phyloP scores from a whole-genome alignment of 2,888 invertebrate species.

The Metacarcinus magister region DNA sequence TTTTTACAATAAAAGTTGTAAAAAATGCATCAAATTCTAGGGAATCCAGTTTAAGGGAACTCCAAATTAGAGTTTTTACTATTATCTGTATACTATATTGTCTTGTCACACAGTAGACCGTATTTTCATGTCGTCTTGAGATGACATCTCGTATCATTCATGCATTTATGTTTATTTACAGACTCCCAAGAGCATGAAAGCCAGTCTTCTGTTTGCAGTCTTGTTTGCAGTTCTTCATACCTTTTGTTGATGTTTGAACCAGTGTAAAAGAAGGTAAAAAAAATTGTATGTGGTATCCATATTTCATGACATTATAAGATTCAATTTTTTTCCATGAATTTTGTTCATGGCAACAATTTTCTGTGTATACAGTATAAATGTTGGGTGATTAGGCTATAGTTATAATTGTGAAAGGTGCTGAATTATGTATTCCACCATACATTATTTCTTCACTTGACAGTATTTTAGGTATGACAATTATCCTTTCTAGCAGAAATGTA shows the following conservation, averaged over 20 bases:
- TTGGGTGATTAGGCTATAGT: not conserved
- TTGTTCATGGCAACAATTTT: not conserved
- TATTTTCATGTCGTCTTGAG: not conserved
- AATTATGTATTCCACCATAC: constrained; percentile 9
- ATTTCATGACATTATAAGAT: not conserved
- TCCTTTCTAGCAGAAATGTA: not conserved
- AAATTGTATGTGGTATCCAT: not conserved
- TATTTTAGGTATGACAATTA: not conserved
- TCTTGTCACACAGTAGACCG: not conserved
- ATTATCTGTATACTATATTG: not conserved
- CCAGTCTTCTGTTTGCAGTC: not conserved
- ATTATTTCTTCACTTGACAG: not conserved
- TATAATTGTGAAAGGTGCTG: not conserved
- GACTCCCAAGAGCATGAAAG: constrained; percentile 20
- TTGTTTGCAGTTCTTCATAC: not conserved
- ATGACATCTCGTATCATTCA: not conserved
- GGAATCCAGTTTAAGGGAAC: not conserved
- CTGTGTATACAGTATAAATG: not conserved
- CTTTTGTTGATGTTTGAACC: not conserved
- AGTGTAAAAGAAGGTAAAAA: not conserved
- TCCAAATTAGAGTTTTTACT: not conserved
- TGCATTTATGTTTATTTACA: not conserved
- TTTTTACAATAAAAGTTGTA: not conserved
- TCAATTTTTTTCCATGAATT: not conserved
- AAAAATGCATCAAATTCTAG: not conserved